Base-by-base conservation (phyloP, 35 echinoderm and acorn worm genomes). In the Patiria miniata region DNA sequence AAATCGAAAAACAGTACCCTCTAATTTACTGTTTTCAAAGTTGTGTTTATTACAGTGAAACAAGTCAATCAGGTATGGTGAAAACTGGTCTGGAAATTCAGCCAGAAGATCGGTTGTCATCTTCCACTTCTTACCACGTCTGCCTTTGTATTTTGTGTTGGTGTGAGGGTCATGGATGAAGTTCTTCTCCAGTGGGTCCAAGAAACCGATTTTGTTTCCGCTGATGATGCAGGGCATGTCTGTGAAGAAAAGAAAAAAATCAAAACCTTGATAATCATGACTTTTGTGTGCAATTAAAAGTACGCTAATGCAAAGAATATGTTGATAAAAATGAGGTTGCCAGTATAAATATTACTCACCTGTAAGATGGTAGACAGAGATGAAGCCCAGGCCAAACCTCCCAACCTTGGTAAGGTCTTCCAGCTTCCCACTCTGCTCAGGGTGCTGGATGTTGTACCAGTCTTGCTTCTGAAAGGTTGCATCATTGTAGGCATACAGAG, bases 321-420 rank as follows among this genome's bases (percentile, higher is more conserved):
- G n/a, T 4, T 47, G 4, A 47, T 47, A 47, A 47, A 12, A 47
- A 4, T 47, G 42, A 12, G 12, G 42, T 47, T 47, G 12, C 42
- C 12, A 47, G 42, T n/a, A n/a, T n/a, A n/a, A 47, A 47, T 12
- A 12, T 47, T 52, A 97, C 87, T 79, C 83, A 92, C 95, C 95
- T 86, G 95, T 97, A 16, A 97, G 28, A 68, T 97, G 95, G 44
- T 93, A 94, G 0, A 97, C 89, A 15, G 91, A 94, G 77, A 79
- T 88, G 77, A 94, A 97, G 30, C 91, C 95, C 7, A 94, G 84
- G 14, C 91, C 95, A 61, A 97, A 97, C 36, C 91, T 61, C 15
- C 95, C 95, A 77, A 94, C 88, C 79, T 94, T 97, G 7, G 80
- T 26, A 21, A 78, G 91, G 57, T 97, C 83, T 21, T 91, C 58